A percentile compares a stretch with the other conserved stretches of the same genome.
phyloP scores from a whole-genome alignment of 92 coral and sea anemone genomes.

The Zoanthus sociatus region DNA sequence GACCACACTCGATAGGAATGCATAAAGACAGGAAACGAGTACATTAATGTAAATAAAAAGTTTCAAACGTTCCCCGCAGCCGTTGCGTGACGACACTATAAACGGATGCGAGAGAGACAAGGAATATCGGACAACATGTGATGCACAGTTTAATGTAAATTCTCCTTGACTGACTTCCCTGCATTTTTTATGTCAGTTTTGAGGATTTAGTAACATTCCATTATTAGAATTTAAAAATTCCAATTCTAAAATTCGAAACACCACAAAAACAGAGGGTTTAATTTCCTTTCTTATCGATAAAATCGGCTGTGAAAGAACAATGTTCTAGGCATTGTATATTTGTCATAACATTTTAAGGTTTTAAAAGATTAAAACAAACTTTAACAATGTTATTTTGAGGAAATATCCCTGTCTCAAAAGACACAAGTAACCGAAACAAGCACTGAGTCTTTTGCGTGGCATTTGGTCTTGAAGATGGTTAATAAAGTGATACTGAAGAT shows the following conservation, averaged over 20 bases:
- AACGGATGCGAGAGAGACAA: constrained; percentile 34
- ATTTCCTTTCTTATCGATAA: constrained; percentile 54
- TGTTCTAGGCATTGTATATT: constrained; percentile 46
- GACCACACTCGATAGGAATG: constrained; percentile 50
- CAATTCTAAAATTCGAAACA: constrained; percentile 35
- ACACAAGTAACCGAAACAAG: constrained; percentile 39
- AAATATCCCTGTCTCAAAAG: constrained; percentile 53
- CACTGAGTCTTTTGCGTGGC: constrained; percentile 43
- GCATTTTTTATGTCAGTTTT: constrained; percentile 39
- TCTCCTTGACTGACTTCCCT: constrained; percentile 50
- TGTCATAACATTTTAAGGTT: constrained; percentile 50
- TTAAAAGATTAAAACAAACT: constrained; percentile 54
- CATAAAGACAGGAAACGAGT: constrained; percentile 46
- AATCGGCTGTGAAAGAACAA: constrained; percentile 53
- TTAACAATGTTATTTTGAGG: constrained; percentile 46
- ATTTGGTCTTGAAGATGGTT: constrained; percentile 37
- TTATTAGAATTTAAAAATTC: constrained; percentile 20
- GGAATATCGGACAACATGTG: constrained; percentile 49
- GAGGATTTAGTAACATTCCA: constrained; percentile 25
- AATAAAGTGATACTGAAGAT: constrained; percentile 43
- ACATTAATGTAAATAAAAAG: constrained; percentile 42
- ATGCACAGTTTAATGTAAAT: constrained; percentile 47
- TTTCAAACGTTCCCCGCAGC: constrained; percentile 49
- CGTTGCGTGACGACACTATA: constrained; percentile 48
- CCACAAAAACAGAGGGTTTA: constrained; percentile 31